Percentiles rank a stretch among this genome's conserved stretches.
These are phyloP conservation scores for Balaenoptera acutorostrata DNA, from an alignment of 2,113 vertebrate species.

Conservation along the genomic window DNA sequence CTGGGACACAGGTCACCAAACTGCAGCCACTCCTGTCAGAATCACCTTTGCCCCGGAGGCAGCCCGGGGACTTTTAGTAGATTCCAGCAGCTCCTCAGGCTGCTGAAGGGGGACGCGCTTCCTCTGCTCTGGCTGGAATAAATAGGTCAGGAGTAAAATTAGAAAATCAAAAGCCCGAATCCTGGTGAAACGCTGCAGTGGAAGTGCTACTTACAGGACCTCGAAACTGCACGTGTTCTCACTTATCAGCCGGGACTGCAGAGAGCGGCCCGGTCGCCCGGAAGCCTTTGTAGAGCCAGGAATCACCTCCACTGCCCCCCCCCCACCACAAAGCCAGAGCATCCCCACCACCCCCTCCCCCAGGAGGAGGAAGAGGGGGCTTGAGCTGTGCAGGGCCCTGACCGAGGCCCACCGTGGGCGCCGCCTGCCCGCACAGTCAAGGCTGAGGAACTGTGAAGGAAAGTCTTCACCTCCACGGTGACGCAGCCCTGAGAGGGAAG, in stretches of 20 bases:
- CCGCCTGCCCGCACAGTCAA: neutral
- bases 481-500: neutral
- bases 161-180: neutral
- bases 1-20: neutral
- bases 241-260: too few relatives aligned
- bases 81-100: neutral
- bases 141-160: neutral
- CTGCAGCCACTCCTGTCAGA: neutral
- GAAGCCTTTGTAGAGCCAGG: neutral
- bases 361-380: neutral
- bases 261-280: neutral
- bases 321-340: neutral
- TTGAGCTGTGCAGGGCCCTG: neutral
- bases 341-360: neutral
- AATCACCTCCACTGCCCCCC: too few relatives aligned
- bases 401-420: fast-evolving
- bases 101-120: neutral
- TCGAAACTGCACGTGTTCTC: fast-evolving
- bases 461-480: neutral
- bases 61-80: neutral
- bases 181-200: neutral
- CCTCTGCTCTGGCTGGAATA: neutral
- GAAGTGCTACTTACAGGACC: neutral
- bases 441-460: neutral
- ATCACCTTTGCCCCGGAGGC: neutral